Evolutionary conservation across 2,888 invertebrate species (phyloP), one percentile per base, ranked within the genome.

Genomic region (Diarsia brunnea): DNA sequence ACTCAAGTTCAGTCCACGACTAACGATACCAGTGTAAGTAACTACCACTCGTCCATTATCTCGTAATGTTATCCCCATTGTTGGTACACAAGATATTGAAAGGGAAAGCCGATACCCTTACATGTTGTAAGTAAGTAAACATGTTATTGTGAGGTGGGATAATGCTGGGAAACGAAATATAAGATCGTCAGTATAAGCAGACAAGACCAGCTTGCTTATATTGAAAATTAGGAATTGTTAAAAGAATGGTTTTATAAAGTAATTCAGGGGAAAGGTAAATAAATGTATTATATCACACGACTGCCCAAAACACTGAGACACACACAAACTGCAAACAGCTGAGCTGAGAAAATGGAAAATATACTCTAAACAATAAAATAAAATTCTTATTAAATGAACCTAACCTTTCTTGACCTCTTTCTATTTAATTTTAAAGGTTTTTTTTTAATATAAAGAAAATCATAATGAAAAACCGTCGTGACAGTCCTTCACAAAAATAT

Each of bases 91-190:
- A 73, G 63, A 63, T 74, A 72, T 73, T 83, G 84, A 80, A 86
- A 81, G 64, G 76, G 81, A 76, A 84, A 86, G 45, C 63, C 53
- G 65, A 81, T 87, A 81, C 68, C 67, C 75, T 72, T 45, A 67
- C 49, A 73, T 14, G 12, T 51, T 67, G 55, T 55, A 55, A 31
- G 61, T 63, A 53, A 66, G 77, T 73, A 79, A 76, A 84, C 76
- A 70, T 76, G 79, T 85, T 85, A 72, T 81, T 83, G 67, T 79
- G 63, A 51, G 21, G 60, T 14, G 45, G 7, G 14, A 64, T 73
- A 51, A 61, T 63, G 47, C 16, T 3, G 31, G 45, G 8, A 53
- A 7, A 38, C 38, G 24, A 69, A 66, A 82, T 82, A 77, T 60
- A 69, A 58, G 47, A 47, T 64, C 53, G 65, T 75, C 63, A 21